A percentile compares a stretch with the other conserved stretches of the same genome.
Conservation (phyloP, 2,888 invertebrate genomes). For the Orthosia gracilis region DNA sequence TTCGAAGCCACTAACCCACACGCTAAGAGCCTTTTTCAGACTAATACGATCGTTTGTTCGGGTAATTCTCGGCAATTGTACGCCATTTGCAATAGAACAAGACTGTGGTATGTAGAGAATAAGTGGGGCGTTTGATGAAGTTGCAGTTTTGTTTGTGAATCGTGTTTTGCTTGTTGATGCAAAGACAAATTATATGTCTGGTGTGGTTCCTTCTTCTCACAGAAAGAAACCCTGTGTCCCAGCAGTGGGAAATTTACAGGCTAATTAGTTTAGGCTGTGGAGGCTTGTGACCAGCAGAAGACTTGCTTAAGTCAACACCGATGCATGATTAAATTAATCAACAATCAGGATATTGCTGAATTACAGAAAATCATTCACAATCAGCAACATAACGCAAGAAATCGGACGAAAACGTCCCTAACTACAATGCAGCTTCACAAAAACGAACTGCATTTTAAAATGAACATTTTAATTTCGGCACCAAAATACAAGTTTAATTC, state of each 20-base stretch:
- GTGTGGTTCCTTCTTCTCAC: not conserved
- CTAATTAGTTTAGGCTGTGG: not conserved
- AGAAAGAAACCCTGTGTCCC: not conserved
- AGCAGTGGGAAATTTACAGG: not conserved
- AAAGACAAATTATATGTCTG: not conserved
- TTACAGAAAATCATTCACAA: constrained; percentile 8
- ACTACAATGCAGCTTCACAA: constrained; percentile 14
- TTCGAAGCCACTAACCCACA: constrained; percentile 75
- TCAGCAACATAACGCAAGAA: not conserved
- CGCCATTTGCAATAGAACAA: constrained; percentile 64
- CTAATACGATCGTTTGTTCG: constrained; percentile 79
- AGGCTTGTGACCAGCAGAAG: too few relatives aligned
- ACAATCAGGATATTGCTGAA: not conserved
- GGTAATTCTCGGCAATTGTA: constrained; percentile 73
- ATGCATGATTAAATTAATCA: not conserved
- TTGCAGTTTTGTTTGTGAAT: constrained; percentile 29
- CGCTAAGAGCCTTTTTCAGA: constrained; percentile 79
- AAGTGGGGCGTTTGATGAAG: constrained; percentile 41
- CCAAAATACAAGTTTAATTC: constrained; percentile 55
- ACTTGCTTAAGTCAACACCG: too few relatives aligned
- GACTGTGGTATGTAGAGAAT: constrained; percentile 49
- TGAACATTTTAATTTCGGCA: constrained; percentile 51
- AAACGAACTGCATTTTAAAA: constrained; percentile 48
- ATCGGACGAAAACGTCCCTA: constrained; percentile 11
- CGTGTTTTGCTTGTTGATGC: not conserved